Conservation (phyloP, 2,797 vertebrate species). For the Synaphobranchus kaupii region DNA sequence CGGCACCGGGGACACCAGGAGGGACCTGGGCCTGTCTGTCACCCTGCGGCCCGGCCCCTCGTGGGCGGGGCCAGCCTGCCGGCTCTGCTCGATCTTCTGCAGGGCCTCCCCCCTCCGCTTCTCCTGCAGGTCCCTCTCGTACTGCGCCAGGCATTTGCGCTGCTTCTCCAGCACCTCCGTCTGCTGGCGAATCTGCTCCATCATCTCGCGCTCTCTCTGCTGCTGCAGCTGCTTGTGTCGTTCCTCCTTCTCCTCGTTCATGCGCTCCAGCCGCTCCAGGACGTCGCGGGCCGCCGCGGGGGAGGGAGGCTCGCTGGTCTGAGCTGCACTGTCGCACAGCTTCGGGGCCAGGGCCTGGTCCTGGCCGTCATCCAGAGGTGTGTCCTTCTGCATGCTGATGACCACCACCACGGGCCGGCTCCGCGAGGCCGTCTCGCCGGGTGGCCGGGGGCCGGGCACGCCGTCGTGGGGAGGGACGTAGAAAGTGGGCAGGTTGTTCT, state of each 20-base stretch:
- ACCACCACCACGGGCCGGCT: conserved; percentile 73
- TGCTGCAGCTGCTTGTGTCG: conserved; percentile 84
- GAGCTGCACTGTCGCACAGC: conserved; percentile 53
- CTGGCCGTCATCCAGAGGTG: conserved; percentile 26
- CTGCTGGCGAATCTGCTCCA: conserved; percentile 89
- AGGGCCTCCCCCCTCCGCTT: conserved; percentile 77
- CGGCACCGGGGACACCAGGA: conserved; percentile 52
- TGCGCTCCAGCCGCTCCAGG: conserved; percentile 77
- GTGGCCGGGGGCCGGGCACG: conserved; percentile 41
- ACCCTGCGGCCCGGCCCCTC: conserved; percentile 48
- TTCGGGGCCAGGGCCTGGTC: conserved; percentile 42
- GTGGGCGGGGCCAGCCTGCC: conserved; percentile 52
- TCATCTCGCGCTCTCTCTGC: conserved; percentile 91
- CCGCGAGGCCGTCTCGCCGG: conserved; percentile 55
- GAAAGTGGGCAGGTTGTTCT: conserved; percentile 85
- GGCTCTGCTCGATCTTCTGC: conserved; percentile 75
- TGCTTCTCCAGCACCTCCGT: conserved; percentile 83
- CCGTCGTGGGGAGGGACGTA: conserved; percentile 80
- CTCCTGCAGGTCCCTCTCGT: conserved; percentile 75
- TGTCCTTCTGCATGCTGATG: conserved; percentile 78
- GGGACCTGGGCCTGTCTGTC: conserved; percentile 71
- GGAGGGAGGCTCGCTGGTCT: conserved; percentile 43
- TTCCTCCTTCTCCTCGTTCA: conserved; percentile 88
- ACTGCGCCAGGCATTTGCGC: conserved; percentile 77
- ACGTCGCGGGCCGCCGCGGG: conserved; percentile 43